Percentiles rank a stretch among this genome's conserved stretches.
These are phyloP conservation scores for Ophion slaviceki DNA, from an alignment of 2,888 invertebrate species.

Conservation along the genomic window DNA sequence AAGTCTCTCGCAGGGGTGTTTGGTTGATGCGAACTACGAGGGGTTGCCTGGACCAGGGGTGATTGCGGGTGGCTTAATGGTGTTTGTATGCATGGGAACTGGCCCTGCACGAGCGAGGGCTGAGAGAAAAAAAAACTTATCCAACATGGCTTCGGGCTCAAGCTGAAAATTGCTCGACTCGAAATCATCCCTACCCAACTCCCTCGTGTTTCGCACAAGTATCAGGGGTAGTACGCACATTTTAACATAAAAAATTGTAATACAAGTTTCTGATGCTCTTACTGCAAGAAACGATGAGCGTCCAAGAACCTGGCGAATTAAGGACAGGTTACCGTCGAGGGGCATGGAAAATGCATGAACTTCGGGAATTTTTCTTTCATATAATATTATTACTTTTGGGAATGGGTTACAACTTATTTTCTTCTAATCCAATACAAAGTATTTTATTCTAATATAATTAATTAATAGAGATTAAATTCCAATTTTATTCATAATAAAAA, in stretches of 20 bases:
- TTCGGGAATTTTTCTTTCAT: too few relatives aligned
- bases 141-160: conserved; percentile 81
- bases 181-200: conserved; percentile 68
- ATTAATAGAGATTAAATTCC: too few relatives aligned
- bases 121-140: conserved; percentile 69
- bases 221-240: conserved; percentile 53
- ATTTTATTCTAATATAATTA: too few relatives aligned
- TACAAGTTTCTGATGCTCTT: conserved; percentile 63
- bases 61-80: conserved; percentile 84
- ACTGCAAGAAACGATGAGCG: neutral
- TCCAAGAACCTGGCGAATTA: too few relatives aligned
- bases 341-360: too few relatives aligned
- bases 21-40: conserved; percentile 68
- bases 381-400: too few relatives aligned
- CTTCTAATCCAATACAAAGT: too few relatives aligned
- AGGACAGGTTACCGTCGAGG: too few relatives aligned
- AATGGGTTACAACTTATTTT: too few relatives aligned
- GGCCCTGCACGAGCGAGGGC: conserved; percentile 68
- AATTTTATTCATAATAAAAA: too few relatives aligned
- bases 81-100: conserved; percentile 81
- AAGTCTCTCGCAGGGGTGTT: conserved; percentile 66
- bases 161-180: conserved; percentile 79
- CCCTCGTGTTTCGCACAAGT: conserved; percentile 80
- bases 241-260: conserved; percentile 75
- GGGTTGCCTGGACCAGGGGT: conserved; percentile 81